Evolutionary conservation across 2,797 vertebrate genomes (phyloP), one percentile per base, ranked within the genome.

Genomic region (Hemitrygon akajei): DNA sequence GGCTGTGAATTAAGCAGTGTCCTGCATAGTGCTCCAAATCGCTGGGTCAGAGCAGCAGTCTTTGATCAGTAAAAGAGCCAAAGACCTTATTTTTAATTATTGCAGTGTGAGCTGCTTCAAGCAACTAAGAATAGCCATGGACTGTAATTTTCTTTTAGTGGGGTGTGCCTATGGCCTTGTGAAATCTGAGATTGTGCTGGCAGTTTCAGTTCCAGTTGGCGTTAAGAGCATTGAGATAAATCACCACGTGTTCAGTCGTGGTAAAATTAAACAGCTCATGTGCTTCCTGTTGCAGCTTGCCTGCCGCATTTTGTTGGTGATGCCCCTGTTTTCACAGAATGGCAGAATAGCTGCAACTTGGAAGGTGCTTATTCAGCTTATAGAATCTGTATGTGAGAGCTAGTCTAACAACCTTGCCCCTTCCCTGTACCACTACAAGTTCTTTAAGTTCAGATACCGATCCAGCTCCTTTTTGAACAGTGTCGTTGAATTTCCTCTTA

Each of bases 91-190:
- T 89, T 69, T 37, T 89, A 34, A 89, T 89, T 37, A 89, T 69
- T 89, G 86, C 63, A 69, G 60, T 5, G 30, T 87, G 86, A 89
- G 86, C 60, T 89, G 18, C 60, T 89, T 89, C 86, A 37, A 89
- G 84, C 18, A 89, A 89, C 86, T 89, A 69, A 89, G 86, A 89
- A 89, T 89, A 89, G 86, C 63, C 10, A n/a, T 25, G 9, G 60
- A 89, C 86, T 37, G 60, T 37, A 34, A 63, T 69, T 69, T 69
- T 89, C 30, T 89, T 69, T 22, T 69, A 11, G 86, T 89, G 86
- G 71, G 86, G 86, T 89, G 86, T 89, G 86, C 34, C 86, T 89
- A 20, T 69, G n/a, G 60, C 34, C 86, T 89, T 89, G 86, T 89
- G 86, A 89, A 69, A 89, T 89, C n/a, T 9, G 86, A 89, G 86